Percentiles rank a stretch among this genome's conserved stretches.
phyloP scores from a whole-genome alignment of 2,888 invertebrate species.

The Phortica okadai region DNA sequence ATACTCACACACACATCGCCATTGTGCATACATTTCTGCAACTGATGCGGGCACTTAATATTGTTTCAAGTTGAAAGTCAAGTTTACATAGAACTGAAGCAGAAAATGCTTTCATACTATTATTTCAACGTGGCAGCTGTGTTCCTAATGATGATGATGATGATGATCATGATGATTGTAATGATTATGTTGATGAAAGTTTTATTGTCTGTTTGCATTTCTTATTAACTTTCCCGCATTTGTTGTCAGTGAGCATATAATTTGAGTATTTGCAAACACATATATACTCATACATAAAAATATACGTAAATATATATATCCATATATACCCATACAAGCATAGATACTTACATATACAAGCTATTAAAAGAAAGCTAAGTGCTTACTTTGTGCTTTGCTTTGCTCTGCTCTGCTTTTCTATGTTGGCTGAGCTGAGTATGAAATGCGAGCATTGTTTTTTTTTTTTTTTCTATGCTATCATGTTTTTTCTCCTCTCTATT shows the following conservation, averaged over 20 bases:
- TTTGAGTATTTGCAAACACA: slow-evolving; percentile 2
- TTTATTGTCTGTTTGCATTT: background rate
- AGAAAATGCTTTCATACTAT: background rate
- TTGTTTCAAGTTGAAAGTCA: slow-evolving; percentile 21
- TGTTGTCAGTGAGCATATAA: slow-evolving; percentile 1
- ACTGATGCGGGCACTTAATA: slow-evolving; percentile 18
- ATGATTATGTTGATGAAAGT: background rate
- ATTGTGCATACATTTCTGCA: background rate
- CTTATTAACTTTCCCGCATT: background rate
- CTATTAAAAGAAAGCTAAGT: slow-evolving; percentile 3
- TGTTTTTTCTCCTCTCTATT: background rate
- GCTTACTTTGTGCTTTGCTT: slow-evolving; percentile 1
- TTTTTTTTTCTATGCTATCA: background rate
- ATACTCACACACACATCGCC: too few relatives aligned
- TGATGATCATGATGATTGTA: too few relatives aligned
- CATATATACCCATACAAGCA: background rate
- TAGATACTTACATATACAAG: background rate
- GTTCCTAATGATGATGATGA: too few relatives aligned
- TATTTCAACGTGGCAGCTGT: background rate
- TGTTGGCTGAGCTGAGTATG: background rate
- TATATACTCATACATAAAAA: background rate
- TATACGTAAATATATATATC: background rate
- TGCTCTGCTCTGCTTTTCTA: background rate
- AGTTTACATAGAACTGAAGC: background rate
- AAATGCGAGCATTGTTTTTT: background rate